These are phyloP conservation scores for Ceratosolen solmsi DNA, from an alignment of 1,140 invertebrate genomes.

Conservation along the genomic window DNA sequence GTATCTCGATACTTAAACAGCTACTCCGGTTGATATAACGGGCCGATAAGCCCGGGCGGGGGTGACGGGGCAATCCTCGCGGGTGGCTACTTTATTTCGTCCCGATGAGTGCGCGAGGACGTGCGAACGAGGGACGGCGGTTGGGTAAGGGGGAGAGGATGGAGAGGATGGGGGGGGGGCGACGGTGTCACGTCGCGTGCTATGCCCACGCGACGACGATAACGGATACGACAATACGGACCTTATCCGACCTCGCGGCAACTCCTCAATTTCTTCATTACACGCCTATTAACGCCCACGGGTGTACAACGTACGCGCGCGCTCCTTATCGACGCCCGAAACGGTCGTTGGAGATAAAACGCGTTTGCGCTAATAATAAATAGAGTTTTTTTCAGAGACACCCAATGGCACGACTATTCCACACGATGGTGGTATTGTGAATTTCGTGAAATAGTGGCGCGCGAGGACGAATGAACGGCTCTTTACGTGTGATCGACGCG, in stretches of 20 bases:
- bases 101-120: too few relatives aligned
- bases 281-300: background rate
- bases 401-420: background rate
- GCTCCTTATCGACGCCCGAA: too few relatives aligned
- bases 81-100: background rate
- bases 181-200: background rate
- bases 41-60: background rate
- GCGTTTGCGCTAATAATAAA: background rate
- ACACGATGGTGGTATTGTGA: background rate
- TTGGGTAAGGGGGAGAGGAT: background rate
- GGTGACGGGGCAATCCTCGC: background rate
- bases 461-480: background rate
- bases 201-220: background rate
- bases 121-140: background rate
- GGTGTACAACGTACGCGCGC: too few relatives aligned
- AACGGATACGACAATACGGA: background rate
- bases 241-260: background rate
- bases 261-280: constrained; percentile 33
- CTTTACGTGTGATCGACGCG: background rate
- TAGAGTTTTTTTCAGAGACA: background rate
- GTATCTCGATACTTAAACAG: constrained; percentile 45
- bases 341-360: too few relatives aligned
- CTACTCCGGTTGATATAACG: constrained; percentile 40
- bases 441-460: background rate
- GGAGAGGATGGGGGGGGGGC: background rate